Conservation (phyloP, 2,113 vertebrate genomes). For the Psittacula cyanocephala region DNA sequence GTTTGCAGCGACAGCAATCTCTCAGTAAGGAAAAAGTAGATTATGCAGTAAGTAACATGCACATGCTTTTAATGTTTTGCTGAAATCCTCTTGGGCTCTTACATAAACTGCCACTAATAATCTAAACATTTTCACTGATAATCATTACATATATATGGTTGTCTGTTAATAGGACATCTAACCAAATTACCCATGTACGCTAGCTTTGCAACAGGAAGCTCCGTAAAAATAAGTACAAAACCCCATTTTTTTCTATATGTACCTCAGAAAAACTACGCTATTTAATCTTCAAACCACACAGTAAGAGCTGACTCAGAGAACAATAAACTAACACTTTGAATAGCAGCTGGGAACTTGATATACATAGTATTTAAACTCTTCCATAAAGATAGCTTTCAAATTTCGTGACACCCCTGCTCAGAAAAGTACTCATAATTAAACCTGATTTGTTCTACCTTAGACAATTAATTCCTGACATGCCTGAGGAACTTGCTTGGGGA, state of each 20-base stretch:
- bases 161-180: not conserved
- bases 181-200: not conserved
- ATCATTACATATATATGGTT: not conserved
- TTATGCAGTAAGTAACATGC: not conserved
- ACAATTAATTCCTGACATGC: conserved; percentile 11
- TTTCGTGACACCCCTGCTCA: conserved; percentile 2
- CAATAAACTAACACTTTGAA: conserved; percentile 3
- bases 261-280: not conserved
- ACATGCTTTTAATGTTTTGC: not conserved
- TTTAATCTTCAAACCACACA: not conserved
- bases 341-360: not conserved
- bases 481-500: not conserved
- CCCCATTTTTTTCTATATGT: not conserved
- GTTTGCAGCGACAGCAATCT: not conserved
- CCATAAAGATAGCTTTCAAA: conserved; percentile 21
- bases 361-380: not conserved
- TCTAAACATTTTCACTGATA: not conserved
- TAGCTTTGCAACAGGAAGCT: not conserved
- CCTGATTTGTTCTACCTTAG: conserved; percentile 17
- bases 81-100: not conserved
- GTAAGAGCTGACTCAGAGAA: not conserved
- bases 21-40: not conserved
- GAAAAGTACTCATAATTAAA: conserved; percentile 37
- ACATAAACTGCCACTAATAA: not conserved
- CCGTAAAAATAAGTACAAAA: not conserved